phyloP scores from a whole-genome alignment of 2,797 vertebrate genomes.

The Nyctibius grandis region DNA sequence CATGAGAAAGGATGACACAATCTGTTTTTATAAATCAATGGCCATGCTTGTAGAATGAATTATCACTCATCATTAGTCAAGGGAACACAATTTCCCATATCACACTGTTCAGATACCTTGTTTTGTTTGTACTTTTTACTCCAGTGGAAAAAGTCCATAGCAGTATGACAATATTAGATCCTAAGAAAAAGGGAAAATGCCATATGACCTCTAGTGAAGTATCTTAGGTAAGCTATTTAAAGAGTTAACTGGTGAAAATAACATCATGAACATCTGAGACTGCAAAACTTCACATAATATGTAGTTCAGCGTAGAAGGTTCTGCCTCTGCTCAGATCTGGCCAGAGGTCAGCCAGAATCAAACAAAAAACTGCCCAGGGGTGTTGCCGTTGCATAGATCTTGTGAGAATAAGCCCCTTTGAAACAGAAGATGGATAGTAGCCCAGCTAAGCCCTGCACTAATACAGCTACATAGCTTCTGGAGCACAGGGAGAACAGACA shows the following conservation, averaged over 20 bases:
- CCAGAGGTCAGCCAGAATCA: not conserved
- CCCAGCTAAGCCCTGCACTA: not conserved
- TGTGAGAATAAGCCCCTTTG: not conserved
- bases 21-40: not conserved
- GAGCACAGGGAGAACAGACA: not conserved
- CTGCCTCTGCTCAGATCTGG: not conserved
- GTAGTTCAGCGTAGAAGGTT: not conserved
- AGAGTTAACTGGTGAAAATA: not conserved
- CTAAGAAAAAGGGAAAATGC: not conserved
- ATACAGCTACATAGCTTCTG: not conserved
- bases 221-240: not conserved
- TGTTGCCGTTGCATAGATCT: not conserved
- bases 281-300: not conserved
- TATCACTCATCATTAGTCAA: not conserved
- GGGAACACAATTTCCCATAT: not conserved
- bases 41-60: not conserved
- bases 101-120: not conserved
- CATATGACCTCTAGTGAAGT: not conserved
- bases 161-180: not conserved
- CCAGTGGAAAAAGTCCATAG: not conserved
- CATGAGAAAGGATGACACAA: not conserved
- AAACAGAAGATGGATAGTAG: not conserved
- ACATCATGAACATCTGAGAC: not conserved
- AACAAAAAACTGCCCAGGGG: not conserved
- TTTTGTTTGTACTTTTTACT: not conserved